Evolutionary conservation across 2,888 invertebrate genomes (phyloP), one percentile per base, ranked within the genome.

Genomic region (Diogma glabrata): DNA sequence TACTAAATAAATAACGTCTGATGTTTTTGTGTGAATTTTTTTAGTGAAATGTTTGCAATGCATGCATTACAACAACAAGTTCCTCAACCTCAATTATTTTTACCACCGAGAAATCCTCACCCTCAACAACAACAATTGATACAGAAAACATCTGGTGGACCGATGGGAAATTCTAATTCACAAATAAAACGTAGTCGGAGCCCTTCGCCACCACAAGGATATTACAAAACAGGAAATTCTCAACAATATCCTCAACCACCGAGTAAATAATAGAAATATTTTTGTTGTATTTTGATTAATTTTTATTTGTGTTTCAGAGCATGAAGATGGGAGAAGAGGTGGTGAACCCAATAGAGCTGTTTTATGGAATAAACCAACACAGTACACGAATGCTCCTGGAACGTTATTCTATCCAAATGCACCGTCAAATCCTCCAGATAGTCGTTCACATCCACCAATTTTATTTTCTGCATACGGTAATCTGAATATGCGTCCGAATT

Each of bases 271-370:
- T 30, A 20, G 9, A 7, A 19, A 45, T 45, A 16, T n/a, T 51
- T 38, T 22, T 30, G 28, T 43, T 46, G 52, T 51, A 50, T 30
- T 46, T 24, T 45, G 43, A 17, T 40, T 51, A 54, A 54, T 57
- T 57, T 55, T 50, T 55, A 61, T 58, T 60, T 56, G 52, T 63
- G 20, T 65, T 67, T 57, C 61, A 84, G 84, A 83, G 70, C 78
- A 82, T 67, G 87, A 87, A 69, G 87, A 87, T 70, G 81, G 81
- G 65, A 80, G 85, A 64, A 81, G 86, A 75, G 81, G 83, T 66
- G 81, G 83, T 66, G 85, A 84, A 68, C 82, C 84, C 75, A 76
- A 79, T 59, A 79, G 87, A 63, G 84, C 87, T 66, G 85, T 87
- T 64, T 79, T 87, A 60, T 87, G 87, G 87, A 87, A 87, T 75